Conservation (phyloP, 30 jellyfish, hydroid and myxozoan species). For the Calvadosia cruxmelitensis region DNA sequence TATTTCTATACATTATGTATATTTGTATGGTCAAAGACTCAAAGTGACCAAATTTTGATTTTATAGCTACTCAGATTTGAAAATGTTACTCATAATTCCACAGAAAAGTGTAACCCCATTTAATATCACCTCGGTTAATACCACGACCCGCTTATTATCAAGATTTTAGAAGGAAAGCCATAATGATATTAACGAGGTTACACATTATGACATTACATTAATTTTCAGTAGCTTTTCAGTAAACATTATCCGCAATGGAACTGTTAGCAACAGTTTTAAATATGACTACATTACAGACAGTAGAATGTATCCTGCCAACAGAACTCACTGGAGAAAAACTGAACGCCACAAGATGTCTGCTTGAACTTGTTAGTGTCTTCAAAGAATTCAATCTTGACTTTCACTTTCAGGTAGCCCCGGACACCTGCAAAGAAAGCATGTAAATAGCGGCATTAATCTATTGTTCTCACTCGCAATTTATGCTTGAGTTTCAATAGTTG, state of each 20-base stretch:
- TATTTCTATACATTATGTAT: no score
- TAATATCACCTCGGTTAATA: no score
- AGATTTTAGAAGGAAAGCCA: no score
- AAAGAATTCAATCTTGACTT: conserved; percentile 62
- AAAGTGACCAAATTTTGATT: no score
- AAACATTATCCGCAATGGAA: no score
- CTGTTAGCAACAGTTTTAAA: not conserved
- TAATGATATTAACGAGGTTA: not conserved
- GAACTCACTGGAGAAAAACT: conserved; percentile 67
- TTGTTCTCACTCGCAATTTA: no score
- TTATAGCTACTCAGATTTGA: not conserved
- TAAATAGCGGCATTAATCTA: not conserved
- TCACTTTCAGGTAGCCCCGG: conserved; percentile 65
- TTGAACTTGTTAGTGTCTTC: conserved; percentile 73
- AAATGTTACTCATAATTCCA: not conserved
- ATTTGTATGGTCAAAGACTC: no score
- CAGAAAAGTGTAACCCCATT: no score
- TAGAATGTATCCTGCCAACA: not conserved
- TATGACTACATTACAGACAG: not conserved
- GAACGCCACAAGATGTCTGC: conserved; percentile 85
- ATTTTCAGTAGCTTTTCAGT: no score
- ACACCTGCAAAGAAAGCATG: conserved; percentile 37
- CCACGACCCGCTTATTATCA: no score
- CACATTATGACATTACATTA: not conserved
- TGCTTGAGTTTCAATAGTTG: no score